These are phyloP conservation scores for Stegana nigrithorax DNA, from an alignment of 2,888 invertebrate genomes.

Conservation along the genomic window DNA sequence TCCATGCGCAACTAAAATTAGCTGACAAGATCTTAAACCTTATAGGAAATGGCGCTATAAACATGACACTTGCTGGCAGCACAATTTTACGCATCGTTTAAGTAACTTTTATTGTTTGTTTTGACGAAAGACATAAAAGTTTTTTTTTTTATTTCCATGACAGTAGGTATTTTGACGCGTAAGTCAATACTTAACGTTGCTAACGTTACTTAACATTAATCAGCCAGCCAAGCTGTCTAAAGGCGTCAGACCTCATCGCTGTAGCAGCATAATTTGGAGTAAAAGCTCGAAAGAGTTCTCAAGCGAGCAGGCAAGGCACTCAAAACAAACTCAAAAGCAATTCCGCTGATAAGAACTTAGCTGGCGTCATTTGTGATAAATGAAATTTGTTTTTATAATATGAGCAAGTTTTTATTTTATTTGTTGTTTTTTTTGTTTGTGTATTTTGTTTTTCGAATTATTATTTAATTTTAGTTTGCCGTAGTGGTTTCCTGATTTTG, in stretches of 20 bases:
- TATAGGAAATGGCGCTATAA: not conserved
- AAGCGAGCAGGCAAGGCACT: conserved; percentile 36
- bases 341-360: conserved; percentile 35
- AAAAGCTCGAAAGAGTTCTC: conserved; percentile 1
- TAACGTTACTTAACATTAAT: no score
- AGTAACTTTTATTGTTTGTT: conserved; percentile 25
- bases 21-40: not conserved
- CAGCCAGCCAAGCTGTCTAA: conserved; percentile 23
- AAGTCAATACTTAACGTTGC: not conserved
- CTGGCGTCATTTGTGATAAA: conserved; percentile 48
- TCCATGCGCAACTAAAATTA: no score
- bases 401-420: not conserved
- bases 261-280: conserved; percentile 14
- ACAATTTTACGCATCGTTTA: conserved; percentile 50
- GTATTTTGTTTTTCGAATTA: no score
- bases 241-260: not conserved
- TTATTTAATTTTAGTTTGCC: conserved; percentile 32
- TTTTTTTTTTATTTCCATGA: not conserved
- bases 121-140: conserved; percentile 30
- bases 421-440: conserved; percentile 20
- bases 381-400: conserved; percentile 27
- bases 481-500: not conserved
- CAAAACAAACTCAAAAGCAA: conserved; percentile 45
- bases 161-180: conserved; percentile 4
- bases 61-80: conserved; percentile 44